These are phyloP conservation scores for Hyperoplus immaculatus DNA, from an alignment of 2,797 vertebrate genomes.

Conservation along the genomic window DNA sequence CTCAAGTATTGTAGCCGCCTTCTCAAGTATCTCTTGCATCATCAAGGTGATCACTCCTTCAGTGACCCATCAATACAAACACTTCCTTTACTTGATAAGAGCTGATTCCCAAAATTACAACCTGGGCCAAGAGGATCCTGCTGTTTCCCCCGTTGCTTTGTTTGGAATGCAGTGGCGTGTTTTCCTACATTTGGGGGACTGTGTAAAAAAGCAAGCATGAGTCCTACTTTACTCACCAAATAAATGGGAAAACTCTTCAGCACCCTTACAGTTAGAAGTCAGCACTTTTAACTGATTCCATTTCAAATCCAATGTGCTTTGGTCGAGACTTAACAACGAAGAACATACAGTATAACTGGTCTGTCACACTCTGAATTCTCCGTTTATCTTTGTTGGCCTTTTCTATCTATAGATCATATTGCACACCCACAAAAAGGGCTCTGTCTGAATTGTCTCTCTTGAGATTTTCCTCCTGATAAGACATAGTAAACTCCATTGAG, in stretches of 20 bases:
- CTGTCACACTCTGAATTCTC: slow-evolving; percentile 20
- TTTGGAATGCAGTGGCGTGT: not conserved
- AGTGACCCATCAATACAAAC: not conserved
- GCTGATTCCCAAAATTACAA: not conserved
- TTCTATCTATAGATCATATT: slow-evolving; percentile 5
- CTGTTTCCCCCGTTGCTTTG: not conserved
- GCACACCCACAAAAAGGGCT: not conserved
- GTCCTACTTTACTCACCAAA: not conserved
- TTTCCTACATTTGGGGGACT: not conserved
- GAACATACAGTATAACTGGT: slow-evolving; percentile 15
- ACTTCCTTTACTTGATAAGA: not conserved
- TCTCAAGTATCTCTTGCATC: no score
- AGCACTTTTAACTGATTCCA: slow-evolving; percentile 26
- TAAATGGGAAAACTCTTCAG: slow-evolving; percentile 1
- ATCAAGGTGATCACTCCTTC: not conserved
- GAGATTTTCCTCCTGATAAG: slow-evolving; percentile 19
- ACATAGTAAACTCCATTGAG: slow-evolving; percentile 23
- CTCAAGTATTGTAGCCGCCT: not conserved
- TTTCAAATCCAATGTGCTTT: slow-evolving; percentile 24
- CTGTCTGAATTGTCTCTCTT: slow-evolving; percentile 23
- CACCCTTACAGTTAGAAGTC: slow-evolving; percentile 22
- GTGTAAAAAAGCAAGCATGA: not conserved
- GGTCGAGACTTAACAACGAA: slow-evolving; percentile 16
- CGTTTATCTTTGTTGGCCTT: slow-evolving; percentile 21
- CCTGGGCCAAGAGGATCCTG: not conserved